Percentiles rank a stretch among this genome's conserved stretches.
phyloP scores from a whole-genome alignment of 2,888 invertebrate species.

The Drosophila vallismaia region DNA sequence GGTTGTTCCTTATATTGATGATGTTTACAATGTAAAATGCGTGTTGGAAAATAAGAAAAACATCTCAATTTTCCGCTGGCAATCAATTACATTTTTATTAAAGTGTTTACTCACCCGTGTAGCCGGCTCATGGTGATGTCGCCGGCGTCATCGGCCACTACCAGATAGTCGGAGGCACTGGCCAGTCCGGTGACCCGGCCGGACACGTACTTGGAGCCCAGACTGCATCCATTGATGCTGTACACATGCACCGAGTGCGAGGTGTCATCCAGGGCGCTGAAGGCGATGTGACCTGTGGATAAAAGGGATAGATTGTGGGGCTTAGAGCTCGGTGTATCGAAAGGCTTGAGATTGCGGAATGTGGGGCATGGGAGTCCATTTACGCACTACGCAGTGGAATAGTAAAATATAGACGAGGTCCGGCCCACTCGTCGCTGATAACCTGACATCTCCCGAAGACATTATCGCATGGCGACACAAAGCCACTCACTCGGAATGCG shows the following conservation, averaged over 20 bases:
- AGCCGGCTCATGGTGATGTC: constrained; percentile 85
- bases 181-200: constrained; percentile 85
- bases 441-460: constrained; percentile 53
- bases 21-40: not conserved
- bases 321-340: not conserved
- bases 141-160: constrained; percentile 85
- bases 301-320: not conserved
- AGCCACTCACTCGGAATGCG: constrained; percentile 32
- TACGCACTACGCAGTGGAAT: constrained; percentile 72
- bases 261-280: constrained; percentile 84
- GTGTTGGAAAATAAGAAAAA: not conserved
- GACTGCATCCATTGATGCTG: constrained; percentile 85
- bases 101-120: constrained; percentile 82
- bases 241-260: constrained; percentile 85
- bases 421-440: constrained; percentile 67
- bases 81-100: not conserved
- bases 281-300: constrained; percentile 85
- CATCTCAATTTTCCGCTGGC: not conserved
- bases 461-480: constrained; percentile 60
- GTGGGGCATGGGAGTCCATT: constrained; percentile 59
- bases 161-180: constrained; percentile 84
- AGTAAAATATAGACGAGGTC: constrained; percentile 32
- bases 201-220: constrained; percentile 85
- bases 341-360: constrained; percentile 42
- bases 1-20: not conserved